phyloP scores from a whole-genome alignment of 2,113 vertebrate genomes.

The Istiophorus platypterus region DNA sequence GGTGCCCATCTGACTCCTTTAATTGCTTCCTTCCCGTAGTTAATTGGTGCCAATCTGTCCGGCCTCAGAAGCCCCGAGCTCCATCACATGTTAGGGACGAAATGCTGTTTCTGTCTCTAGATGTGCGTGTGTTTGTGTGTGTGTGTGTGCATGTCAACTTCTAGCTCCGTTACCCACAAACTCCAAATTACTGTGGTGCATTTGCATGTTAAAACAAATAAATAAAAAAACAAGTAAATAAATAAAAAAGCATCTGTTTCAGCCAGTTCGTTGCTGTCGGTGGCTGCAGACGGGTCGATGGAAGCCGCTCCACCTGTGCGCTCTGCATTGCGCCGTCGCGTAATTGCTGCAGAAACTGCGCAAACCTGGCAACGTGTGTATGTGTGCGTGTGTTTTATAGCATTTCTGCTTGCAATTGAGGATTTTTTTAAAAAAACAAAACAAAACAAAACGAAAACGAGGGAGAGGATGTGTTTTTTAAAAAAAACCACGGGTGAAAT shows the following conservation, averaged over 20 bases:
- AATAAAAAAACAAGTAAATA: no score
- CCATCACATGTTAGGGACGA: not conserved
- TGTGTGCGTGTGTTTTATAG: no score
- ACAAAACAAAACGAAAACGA: no score
- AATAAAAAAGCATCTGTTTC: slow-evolving; percentile 58
- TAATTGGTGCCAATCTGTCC: slow-evolving; percentile 67
- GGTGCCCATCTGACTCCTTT: slow-evolving; percentile 54
- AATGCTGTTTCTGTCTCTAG: no score
- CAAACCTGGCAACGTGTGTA: not conserved
- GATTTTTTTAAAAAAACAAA: not conserved
- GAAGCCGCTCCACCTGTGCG: slow-evolving; percentile 54
- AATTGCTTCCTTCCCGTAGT: slow-evolving; percentile 72
- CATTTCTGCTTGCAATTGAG: not conserved
- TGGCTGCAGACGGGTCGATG: slow-evolving; percentile 29
- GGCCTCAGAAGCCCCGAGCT: slow-evolving; percentile 9
- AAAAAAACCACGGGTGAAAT: not conserved
- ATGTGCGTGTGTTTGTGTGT: no score
- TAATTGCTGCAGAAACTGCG: not conserved
- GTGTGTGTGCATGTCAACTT: no score
- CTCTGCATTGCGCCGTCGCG: not conserved
- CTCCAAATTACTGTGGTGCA: not conserved
- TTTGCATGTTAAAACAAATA: slow-evolving; percentile 5
- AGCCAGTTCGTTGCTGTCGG: slow-evolving; percentile 16
- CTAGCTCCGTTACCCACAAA: not conserved
- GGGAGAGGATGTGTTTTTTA: no score